Evolutionary conservation across 2,888 invertebrate genomes (phyloP), one percentile per base, ranked within the genome.

Genomic region (Lacanobia oleracea): DNA sequence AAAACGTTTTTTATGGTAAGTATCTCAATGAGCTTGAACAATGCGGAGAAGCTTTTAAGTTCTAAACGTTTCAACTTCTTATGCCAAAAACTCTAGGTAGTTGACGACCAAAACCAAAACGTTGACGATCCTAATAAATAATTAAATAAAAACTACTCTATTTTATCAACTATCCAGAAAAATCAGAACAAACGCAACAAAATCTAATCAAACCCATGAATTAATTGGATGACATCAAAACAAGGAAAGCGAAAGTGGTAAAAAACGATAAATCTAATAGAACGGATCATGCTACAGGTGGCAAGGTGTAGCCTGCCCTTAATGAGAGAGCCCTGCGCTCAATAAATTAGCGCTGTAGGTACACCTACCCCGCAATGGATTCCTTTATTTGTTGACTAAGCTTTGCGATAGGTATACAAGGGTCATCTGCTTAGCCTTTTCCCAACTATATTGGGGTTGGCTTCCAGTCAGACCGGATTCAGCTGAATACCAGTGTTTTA

Each of bases 281-380:
- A 86, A 85, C 87, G 90, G 90, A 91, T 91, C 88, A 91, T 92
- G 91, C 94, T 91, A 94, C 94, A 94, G 94, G 94, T 94, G 94
- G 94, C 89, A 88, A 90, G 90, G 90, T 88, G 88, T 89, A 89
- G 88, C 88, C 88, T 81, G 86, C 88, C 91, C 90, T 90, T 93
- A 93, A 94, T 93, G 92, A 92, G 91, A 89, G 88, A 90, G 88
- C 91, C 93, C 92, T 91, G 89, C 89, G 89, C 89, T 89, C 90
- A 86, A 93, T 94, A 94, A 94, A 94, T 94, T 94, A 93, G 89
- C 87, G 82, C 87, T 86, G 87, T 73, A n/a, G n/a, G n/a, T n/a
- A 63, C 77, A 73, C 89, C 88, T 89, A 90, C 90, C 89, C 91
- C 91, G 87, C 92, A 86, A 87, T 87, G 83, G 90, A 89, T 90